Conservation (phyloP, 2,113 vertebrate species). For the Labrus mixtus region DNA sequence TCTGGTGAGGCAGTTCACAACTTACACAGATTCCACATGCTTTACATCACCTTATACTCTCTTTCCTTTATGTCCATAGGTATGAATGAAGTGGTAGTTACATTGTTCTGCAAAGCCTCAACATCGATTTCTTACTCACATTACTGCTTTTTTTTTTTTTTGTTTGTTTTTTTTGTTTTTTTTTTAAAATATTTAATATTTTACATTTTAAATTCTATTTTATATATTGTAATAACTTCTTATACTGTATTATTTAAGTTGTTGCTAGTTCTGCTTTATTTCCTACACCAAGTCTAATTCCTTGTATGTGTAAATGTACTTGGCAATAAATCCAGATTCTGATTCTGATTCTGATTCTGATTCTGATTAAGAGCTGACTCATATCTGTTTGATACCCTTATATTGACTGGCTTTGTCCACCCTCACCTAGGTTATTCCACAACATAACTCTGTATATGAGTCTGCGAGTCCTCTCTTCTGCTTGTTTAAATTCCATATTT, state of each 20-base stretch:
- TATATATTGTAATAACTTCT: too few species aligned
- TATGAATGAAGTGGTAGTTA: slow-evolving; percentile 2
- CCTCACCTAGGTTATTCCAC: slow-evolving; percentile 13
- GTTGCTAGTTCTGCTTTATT: too few species aligned
- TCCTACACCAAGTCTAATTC: too few species aligned
- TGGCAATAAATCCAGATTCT: too few species aligned
- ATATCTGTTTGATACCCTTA: slow-evolving; percentile 8
- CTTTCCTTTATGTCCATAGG: slow-evolving; percentile 11
- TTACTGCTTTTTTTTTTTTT: too few species aligned
- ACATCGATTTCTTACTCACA: neutral
- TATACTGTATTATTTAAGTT: too few species aligned
- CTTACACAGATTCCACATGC: slow-evolving; percentile 1
- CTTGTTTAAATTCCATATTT: slow-evolving; percentile 39
- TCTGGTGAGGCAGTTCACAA: slow-evolving; percentile 5
- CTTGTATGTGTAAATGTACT: too few species aligned
- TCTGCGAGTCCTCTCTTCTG: neutral
- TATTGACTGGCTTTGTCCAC: neutral
- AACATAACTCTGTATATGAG: slow-evolving; percentile 19
- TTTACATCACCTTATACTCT: slow-evolving; percentile 22
- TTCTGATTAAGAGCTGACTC: slow-evolving; percentile 17
- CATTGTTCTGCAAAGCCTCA: slow-evolving; percentile 33
- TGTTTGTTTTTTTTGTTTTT: too few species aligned
- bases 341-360: too few species aligned
- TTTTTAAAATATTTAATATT: too few species aligned
- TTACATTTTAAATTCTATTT: too few species aligned